These are phyloP conservation scores for Neolamprologus longior DNA, from an alignment of 2,113 vertebrate genomes.

Conservation along the genomic window DNA sequence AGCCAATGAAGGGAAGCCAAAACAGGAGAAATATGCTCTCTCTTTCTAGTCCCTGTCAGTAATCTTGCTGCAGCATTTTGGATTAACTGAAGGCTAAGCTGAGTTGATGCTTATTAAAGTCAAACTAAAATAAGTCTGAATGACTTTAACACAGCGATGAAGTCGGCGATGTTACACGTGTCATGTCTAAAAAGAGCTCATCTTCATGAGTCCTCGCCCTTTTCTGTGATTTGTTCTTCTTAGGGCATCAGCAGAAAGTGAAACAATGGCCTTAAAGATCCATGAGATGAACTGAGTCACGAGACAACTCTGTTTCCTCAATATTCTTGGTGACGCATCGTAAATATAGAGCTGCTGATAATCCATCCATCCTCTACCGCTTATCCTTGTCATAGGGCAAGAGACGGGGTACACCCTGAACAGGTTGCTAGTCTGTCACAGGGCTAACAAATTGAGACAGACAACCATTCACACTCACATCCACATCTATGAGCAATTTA, in stretches of 20 bases:
- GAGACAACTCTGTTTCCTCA: not conserved
- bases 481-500: not conserved
- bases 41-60: too few species aligned
- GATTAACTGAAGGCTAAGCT: too few species aligned
- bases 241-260: not conserved
- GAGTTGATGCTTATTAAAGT: not conserved
- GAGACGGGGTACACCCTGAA: not conserved
- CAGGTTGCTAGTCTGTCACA: not conserved
- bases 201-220: fast-evolving
- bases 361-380: fast-evolving
- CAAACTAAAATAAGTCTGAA: not conserved
- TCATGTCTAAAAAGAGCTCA: not conserved
- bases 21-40: too few species aligned
- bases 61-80: too few species aligned
- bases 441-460: not conserved
- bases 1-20: too few species aligned
- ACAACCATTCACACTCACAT: not conserved
- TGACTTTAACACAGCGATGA: not conserved
- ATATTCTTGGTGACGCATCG: fast-evolving
- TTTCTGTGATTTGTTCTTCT: not conserved
- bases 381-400: not conserved
- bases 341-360: not conserved
- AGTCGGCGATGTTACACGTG: fast-evolving
- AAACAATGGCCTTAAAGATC: not conserved
- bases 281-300: not conserved